phyloP scores from a whole-genome alignment of 2,888 invertebrate genomes.

The Anoncus sp. region DNA sequence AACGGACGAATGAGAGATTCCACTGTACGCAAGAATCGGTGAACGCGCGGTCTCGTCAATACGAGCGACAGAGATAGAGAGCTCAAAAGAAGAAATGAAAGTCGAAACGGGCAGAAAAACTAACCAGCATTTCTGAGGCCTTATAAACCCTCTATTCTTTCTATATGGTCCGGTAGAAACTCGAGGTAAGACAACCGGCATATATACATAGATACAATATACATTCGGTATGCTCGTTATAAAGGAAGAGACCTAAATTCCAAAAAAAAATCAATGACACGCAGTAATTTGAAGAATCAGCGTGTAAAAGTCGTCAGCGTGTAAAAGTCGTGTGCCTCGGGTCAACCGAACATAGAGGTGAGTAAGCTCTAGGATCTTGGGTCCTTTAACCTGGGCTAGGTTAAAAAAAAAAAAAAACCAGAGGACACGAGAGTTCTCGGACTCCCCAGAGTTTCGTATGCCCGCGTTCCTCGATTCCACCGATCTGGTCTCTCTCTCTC shows the following conservation, averaged over 20 bases:
- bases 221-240: constrained; percentile 1
- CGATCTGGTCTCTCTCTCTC: too few species aligned
- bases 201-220: too few species aligned
- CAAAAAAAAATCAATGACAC: constrained; percentile 38
- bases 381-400: background rate
- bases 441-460: constrained; percentile 1
- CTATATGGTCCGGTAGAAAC: constrained; percentile 9
- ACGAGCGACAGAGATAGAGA: constrained; percentile 42
- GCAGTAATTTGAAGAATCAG: constrained; percentile 31
- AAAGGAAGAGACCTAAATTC: constrained; percentile 1
- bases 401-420: constrained; percentile 12
- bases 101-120: constrained; percentile 44
- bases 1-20: constrained; percentile 59
- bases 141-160: constrained; percentile 18
- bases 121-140: constrained; percentile 30
- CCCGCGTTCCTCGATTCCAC: background rate
- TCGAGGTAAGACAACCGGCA: constrained; percentile 6
- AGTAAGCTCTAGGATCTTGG: background rate
- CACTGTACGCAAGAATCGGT: constrained; percentile 32
- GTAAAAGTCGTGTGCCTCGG: background rate
- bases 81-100: constrained; percentile 47
- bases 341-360: background rate
- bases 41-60: constrained; percentile 6
- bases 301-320: constrained; percentile 2
- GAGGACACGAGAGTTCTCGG: background rate